Conservation (phyloP, 1,140 invertebrate species). For the Venustaconcha ellipsiformis region DNA sequence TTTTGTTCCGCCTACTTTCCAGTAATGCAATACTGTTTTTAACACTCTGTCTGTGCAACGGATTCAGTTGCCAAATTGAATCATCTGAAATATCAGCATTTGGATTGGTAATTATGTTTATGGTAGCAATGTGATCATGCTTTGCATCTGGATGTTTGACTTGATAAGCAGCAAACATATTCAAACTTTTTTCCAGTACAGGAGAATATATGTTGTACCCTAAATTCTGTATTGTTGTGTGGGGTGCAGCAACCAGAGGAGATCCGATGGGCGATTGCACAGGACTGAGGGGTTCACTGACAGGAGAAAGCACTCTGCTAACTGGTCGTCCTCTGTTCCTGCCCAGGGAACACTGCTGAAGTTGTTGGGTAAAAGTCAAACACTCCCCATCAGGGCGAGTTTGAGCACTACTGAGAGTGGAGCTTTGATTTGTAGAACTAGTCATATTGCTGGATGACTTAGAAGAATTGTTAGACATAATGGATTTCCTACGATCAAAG, state of each 20-base stretch:
- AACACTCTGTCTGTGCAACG: conserved; percentile 46
- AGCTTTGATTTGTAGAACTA: conserved; percentile 73
- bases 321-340: conserved; percentile 65
- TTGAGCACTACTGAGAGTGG: conserved; percentile 38
- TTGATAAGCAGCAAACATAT: conserved; percentile 45
- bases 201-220: conserved; percentile 28
- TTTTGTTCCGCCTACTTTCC: conserved; percentile 63
- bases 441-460: conserved; percentile 81
- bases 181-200: conserved; percentile 39
- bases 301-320: conserved; percentile 75
- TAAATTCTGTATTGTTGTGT: not conserved
- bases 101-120: conserved; percentile 65
- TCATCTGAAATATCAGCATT: conserved; percentile 63
- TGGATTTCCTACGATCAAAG: conserved; percentile 78
- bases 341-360: conserved; percentile 74
- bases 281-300: conserved; percentile 83
- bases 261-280: conserved; percentile 86
- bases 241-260: conserved; percentile 75
- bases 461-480: conserved; percentile 81
- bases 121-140: conserved; percentile 41
- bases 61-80: conserved; percentile 60
- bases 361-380: conserved; percentile 80
- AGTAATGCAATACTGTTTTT: conserved; percentile 38
- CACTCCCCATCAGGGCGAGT: conserved; percentile 48
- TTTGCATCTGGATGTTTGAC: conserved; percentile 49